phyloP scores from a whole-genome alignment of 2,113 vertebrate genomes.

The Oplegnathus fasciatus region DNA sequence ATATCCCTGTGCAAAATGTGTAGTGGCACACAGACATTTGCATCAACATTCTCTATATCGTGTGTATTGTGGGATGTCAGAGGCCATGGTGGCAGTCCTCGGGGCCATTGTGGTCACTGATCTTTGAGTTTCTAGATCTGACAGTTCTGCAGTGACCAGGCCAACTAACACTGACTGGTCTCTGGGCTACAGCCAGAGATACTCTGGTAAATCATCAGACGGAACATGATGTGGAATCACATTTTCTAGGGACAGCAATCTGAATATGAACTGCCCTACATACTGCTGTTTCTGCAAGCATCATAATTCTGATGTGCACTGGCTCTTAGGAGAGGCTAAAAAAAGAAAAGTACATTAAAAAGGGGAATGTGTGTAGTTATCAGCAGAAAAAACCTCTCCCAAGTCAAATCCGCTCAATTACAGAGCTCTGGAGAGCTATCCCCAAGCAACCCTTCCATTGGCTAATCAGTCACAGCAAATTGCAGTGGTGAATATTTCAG shows the following conservation, averaged over 20 bases:
- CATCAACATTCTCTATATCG: constrained; percentile 14
- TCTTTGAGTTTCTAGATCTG: constrained; percentile 65
- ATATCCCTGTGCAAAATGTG: background rate
- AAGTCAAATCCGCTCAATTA: constrained; percentile 79
- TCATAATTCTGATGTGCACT: constrained; percentile 53
- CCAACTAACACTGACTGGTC: constrained; percentile 28
- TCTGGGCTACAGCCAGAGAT: constrained; percentile 38
- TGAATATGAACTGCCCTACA: constrained; percentile 59
- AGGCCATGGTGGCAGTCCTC: background rate
- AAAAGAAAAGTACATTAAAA: constrained; percentile 68
- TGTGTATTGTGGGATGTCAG: constrained; percentile 14
- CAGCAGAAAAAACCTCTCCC: constrained; percentile 58
- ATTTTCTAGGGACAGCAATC: constrained; percentile 44
- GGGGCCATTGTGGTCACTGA: constrained; percentile 32
- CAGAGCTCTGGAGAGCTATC: constrained; percentile 73
- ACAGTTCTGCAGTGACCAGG: constrained; percentile 42
- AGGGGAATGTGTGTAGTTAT: constrained; percentile 67
- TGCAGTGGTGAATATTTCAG: constrained; percentile 75
- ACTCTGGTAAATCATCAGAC: constrained; percentile 43
- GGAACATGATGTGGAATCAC: constrained; percentile 35
- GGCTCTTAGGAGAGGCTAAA: constrained; percentile 50
- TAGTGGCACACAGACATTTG: background rate
- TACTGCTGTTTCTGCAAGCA: constrained; percentile 43
- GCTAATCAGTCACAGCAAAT: constrained; percentile 77
- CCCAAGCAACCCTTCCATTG: constrained; percentile 71